Conservation (phyloP, 2,888 invertebrate species). For the Acleris emargana region DNA sequence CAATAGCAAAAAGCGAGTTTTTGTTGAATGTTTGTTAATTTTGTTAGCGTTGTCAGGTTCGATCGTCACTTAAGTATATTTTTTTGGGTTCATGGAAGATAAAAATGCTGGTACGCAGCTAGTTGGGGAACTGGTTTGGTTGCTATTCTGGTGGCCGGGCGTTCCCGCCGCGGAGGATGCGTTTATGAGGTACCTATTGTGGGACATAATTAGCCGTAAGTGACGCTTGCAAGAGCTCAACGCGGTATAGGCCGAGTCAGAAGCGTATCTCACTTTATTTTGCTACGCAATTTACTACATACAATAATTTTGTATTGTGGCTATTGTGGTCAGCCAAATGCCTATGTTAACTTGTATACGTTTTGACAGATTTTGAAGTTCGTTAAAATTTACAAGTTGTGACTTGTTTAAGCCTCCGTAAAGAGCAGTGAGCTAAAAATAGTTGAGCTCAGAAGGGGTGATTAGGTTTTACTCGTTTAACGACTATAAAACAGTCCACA, state of each 20-base stretch:
- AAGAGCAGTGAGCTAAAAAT: too few species aligned
- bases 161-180: slow-evolving; percentile 33
- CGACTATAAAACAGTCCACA: too few species aligned
- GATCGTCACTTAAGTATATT: slow-evolving; percentile 45
- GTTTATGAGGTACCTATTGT: slow-evolving; percentile 19
- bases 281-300: background rate
- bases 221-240: background rate
- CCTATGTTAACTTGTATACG: too few species aligned
- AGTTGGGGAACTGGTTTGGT: slow-evolving; percentile 51
- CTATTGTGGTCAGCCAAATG: too few species aligned
- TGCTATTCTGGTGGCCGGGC: slow-evolving; percentile 37
- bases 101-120: slow-evolving; percentile 39
- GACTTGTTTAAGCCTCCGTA: too few species aligned
- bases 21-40: too few species aligned
- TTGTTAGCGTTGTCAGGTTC: slow-evolving; percentile 17
- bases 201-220: slow-evolving; percentile 12
- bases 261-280: background rate
- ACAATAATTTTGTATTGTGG: too few species aligned
- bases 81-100: slow-evolving; percentile 43
- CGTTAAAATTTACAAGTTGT: too few species aligned
- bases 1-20: too few species aligned
- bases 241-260: background rate
- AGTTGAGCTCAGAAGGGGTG: too few species aligned
- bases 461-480: too few species aligned
- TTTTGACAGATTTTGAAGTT: too few species aligned